These are phyloP conservation scores for Orchesellides sinensis DNA, from an alignment of 2,888 invertebrate genomes.

Conservation along the genomic window DNA sequence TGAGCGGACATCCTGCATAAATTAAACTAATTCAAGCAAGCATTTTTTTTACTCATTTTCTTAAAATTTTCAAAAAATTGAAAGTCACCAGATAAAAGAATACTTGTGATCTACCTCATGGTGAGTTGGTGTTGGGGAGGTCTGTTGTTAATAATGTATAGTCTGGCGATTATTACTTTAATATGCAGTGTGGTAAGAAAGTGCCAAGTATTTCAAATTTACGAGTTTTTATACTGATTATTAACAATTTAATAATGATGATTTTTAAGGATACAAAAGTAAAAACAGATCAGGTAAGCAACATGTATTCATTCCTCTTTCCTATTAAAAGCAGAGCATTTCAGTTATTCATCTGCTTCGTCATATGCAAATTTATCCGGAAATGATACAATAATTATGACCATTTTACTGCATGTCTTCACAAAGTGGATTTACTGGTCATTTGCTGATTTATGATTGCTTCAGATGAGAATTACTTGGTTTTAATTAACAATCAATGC, in stretches of 20 bases:
- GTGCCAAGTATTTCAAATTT: too few relatives aligned
- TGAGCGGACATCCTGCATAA: conserved; percentile 56
- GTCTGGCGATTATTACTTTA: too few relatives aligned
- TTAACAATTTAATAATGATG: too few relatives aligned
- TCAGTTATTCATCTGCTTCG: too few relatives aligned
- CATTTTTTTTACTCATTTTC: conserved; percentile 27
- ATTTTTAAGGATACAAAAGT: too few relatives aligned
- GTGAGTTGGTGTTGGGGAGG: too few relatives aligned
- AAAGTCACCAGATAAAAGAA: conserved; percentile 43
- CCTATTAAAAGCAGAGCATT: too few relatives aligned
- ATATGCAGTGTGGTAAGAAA: too few relatives aligned
- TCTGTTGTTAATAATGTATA: too few relatives aligned
- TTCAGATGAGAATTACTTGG: conserved; percentile 1
- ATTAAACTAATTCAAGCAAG: conserved; percentile 52
- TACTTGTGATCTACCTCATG: background rate
- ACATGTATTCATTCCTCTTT: too few relatives aligned
- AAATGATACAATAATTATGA: background rate
- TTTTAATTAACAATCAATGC: conserved; percentile 25
- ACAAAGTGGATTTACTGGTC: conserved; percentile 34
- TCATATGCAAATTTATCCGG: background rate
- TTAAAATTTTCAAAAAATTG: conserved; percentile 37
- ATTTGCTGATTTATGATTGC: conserved; percentile 17
- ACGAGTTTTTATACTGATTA: too few relatives aligned
- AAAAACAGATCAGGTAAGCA: too few relatives aligned
- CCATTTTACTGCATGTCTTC: background rate